Evolutionary conservation across 2,113 vertebrate genomes (phyloP).

Genomic region (Puffinus mauretanicus): DNA sequence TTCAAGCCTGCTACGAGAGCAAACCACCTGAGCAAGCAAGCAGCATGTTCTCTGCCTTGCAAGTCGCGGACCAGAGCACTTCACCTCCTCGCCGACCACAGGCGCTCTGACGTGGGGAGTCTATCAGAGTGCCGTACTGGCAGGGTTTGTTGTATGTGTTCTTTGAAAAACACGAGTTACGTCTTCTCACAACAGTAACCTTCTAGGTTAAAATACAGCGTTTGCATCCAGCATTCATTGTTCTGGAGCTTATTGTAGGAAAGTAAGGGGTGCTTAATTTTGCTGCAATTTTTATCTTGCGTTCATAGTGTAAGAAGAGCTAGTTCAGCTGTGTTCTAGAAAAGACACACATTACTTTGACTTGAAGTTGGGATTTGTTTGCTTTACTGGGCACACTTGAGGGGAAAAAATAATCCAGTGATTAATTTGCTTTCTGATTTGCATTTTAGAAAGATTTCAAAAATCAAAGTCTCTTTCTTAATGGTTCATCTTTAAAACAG

Average conservation of each 20-base stretch:
- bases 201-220: neutral
- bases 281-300: neutral
- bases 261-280: neutral
- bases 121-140: no score
- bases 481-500: neutral
- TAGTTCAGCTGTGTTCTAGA: neutral
- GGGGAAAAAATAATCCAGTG: neutral
- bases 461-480: neutral
- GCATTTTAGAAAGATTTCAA: neutral
- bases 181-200: neutral
- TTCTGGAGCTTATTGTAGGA: neutral
- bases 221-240: neutral
- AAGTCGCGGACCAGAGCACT: neutral
- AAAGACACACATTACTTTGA: neutral
- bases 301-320: neutral
- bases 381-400: neutral
- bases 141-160: neutral
- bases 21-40: neutral
- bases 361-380: neutral
- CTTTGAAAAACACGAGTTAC: neutral
- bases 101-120: no score
- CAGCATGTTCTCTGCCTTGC: neutral
- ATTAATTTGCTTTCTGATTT: neutral
- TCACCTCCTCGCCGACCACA: neutral
- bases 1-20: neutral